Evolutionary conservation across 2,797 vertebrate species (phyloP).

Genomic region (Anguilla megastoma): DNA sequence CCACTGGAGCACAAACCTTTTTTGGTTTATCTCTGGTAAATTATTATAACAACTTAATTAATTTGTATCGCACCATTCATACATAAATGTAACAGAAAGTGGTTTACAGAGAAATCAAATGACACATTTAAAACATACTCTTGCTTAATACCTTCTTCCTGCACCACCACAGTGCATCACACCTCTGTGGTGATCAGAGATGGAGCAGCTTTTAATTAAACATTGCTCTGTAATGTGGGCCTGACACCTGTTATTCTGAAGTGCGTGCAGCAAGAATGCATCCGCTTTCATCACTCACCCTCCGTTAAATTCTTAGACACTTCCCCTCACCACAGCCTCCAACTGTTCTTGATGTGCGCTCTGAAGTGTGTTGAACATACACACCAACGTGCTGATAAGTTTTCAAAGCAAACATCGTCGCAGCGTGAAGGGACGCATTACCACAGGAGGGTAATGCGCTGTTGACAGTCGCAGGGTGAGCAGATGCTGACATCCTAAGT

Average conservation of each 20-base stretch:
- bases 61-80: background rate
- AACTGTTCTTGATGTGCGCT: slow-evolving; percentile 64
- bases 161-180: background rate
- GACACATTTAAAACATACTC: background rate
- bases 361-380: slow-evolving; percentile 55
- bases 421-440: background rate
- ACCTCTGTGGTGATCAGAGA: background rate
- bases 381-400: slow-evolving; percentile 70
- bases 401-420: slow-evolving; percentile 41
- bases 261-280: background rate
- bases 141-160: background rate
- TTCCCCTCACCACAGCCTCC: slow-evolving; percentile 50
- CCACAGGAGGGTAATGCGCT: background rate
- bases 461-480: background rate
- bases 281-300: background rate
- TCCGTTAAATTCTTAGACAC: background rate
- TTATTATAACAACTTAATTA: background rate
- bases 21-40: background rate
- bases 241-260: background rate
- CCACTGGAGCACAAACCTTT: background rate
- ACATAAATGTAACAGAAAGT: background rate
- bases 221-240: background rate
- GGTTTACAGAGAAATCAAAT: background rate
- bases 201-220: slow-evolving; percentile 9
- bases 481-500: background rate